Conservation (phyloP, 2,113 vertebrate genomes). For the Oxyruncus cristatus region DNA sequence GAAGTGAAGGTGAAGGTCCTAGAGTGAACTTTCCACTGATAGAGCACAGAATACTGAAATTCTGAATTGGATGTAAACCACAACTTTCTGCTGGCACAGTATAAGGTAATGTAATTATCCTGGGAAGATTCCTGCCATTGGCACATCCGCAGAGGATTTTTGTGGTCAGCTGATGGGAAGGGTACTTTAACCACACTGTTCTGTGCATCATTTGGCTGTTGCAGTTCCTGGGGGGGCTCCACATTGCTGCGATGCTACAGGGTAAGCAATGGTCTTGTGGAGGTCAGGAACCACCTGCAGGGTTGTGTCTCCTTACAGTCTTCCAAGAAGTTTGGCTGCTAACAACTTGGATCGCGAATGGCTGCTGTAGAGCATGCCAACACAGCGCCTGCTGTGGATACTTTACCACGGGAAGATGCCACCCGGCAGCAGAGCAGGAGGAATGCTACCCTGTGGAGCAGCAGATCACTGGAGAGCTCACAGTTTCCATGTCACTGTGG, state of each 20-base stretch:
- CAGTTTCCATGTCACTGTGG: rapidly evolving
- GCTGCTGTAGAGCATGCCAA: neutral
- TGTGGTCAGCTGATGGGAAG: neutral
- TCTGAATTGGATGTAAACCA: neutral
- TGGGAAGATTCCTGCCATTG: neutral
- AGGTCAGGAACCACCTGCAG: neutral
- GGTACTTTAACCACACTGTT: neutral
- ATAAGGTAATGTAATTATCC: neutral
- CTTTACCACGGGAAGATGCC: neutral
- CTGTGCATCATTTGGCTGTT: neutral
- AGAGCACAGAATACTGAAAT: neutral
- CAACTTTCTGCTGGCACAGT: neutral
- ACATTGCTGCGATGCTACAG: neutral
- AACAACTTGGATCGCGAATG: neutral
- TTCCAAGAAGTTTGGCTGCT: neutral
- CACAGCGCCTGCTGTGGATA: neutral
- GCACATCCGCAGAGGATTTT: neutral
- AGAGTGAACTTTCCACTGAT: neutral
- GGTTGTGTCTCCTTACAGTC: neutral
- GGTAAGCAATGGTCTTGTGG: neutral
- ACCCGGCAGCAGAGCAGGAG: neutral
- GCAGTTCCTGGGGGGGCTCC: neutral
- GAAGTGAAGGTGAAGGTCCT: neutral
- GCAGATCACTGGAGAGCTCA: rapidly evolving
- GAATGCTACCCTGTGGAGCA: rapidly evolving